Percentiles rank a stretch among this genome's conserved stretches.
phyloP scores from a whole-genome alignment of 2,797 vertebrate genomes.

The Brotogeris chrysoptera region DNA sequence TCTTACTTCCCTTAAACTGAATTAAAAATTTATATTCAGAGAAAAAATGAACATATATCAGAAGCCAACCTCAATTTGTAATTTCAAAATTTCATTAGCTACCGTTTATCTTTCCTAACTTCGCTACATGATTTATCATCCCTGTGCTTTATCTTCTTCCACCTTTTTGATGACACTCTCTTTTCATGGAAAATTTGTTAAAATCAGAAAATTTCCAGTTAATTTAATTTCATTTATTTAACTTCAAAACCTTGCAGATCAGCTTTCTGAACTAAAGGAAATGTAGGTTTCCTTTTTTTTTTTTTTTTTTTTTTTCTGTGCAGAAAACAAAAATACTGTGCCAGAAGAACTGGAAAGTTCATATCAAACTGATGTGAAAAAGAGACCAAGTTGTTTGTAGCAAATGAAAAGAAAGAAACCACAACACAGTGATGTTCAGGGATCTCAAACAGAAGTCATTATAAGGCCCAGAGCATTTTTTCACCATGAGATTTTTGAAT shows the following conservation, averaged over 20 bases:
- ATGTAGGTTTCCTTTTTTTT: neutral
- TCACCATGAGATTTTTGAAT: neutral
- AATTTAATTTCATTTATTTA: neutral
- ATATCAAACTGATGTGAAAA: neutral
- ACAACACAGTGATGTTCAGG: neutral
- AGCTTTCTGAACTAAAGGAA: neutral
- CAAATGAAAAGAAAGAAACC: neutral
- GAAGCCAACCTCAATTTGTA: neutral
- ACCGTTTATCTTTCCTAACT: neutral
- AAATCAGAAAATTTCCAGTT: neutral
- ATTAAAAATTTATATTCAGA: neutral
- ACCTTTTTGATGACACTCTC: neutral
- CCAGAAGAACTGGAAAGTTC: neutral
- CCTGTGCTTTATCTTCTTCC: neutral
- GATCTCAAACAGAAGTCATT: neutral
- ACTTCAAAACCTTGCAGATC: neutral
- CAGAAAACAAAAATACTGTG: neutral
- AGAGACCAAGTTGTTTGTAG: neutral
- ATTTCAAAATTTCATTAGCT: neutral
- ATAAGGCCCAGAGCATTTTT: neutral
- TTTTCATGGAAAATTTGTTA: neutral
- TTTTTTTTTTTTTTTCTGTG: neutral
- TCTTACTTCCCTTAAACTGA: neutral
- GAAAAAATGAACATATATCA: neutral
- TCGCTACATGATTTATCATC: neutral